Percentiles rank a stretch among this genome's conserved stretches.
These are phyloP conservation scores for Strigops habroptila DNA, from an alignment of 2,113 vertebrate species.

Conservation along the genomic window DNA sequence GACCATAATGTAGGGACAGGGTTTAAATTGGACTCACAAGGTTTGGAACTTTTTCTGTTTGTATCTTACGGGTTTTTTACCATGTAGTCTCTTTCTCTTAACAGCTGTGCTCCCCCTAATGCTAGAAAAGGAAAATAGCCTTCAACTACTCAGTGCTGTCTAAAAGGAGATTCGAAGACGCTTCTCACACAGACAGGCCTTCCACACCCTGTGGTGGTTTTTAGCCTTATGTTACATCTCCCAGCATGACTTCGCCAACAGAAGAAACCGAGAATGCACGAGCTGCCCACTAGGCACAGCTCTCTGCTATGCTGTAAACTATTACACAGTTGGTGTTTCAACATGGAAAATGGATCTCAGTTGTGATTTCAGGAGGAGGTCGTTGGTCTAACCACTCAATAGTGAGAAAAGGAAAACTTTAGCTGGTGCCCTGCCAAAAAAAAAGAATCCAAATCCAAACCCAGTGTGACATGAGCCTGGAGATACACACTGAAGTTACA, in stretches of 20 bases:
- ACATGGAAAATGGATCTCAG: neutral
- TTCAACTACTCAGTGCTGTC: neutral
- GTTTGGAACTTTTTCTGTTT: neutral
- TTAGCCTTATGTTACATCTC: neutral
- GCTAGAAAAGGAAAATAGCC: neutral
- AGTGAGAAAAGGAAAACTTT: neutral
- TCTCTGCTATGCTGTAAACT: neutral
- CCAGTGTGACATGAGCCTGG: neutral
- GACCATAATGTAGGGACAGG: neutral
- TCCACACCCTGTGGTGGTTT: neutral
- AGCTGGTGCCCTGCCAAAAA: neutral
- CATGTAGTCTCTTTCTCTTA: neutral
- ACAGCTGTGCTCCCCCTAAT: conserved; percentile 30
- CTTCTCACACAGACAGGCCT: neutral
- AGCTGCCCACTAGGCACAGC: neutral
- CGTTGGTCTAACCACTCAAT: neutral
- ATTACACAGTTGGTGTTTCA: neutral
- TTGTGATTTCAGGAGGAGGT: neutral
- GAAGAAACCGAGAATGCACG: neutral
- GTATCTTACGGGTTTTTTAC: neutral
- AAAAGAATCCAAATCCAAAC: neutral
- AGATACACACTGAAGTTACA: neutral
- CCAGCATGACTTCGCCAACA: neutral
- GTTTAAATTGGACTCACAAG: neutral
- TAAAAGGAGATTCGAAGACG: neutral